Evolutionary conservation across 2,797 vertebrate species (phyloP), one percentile per base, ranked within the genome.

Genomic region (Yasuhikotakia modesta): DNA sequence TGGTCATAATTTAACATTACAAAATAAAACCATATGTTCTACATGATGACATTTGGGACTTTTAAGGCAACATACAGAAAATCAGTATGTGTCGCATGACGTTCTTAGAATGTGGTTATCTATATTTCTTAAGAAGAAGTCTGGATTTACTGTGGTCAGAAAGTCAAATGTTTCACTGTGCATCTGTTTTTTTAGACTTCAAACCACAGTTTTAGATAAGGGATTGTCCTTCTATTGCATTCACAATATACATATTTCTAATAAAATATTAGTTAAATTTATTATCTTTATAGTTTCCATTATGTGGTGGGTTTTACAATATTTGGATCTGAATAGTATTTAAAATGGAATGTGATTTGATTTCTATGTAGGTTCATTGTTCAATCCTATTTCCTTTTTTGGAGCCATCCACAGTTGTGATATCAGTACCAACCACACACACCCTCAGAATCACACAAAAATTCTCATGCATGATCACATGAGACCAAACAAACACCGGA

Each of bases 401-500:
- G n/a, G n/a, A n/a, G n/a, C n/a, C n/a, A n/a, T 48, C 52, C 4
- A 27, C 14, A 5, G 14, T 48, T 27, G n/a, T 35, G 21, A 22
- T 64, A 27, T 50, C 19, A 65, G 24, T 45, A 61, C 46, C 52
- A 52, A 24, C 45, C 39, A n/a, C n/a, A n/a, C n/a, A n/a, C n/a
- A n/a, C n/a, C n/a, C n/a, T n/a, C n/a, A n/a, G n/a, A n/a, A n/a
- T n/a, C n/a, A n/a, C n/a, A n/a, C 70, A 27, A 5, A 64, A 30
- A 8, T 66, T 67, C 73, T 80, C 65, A 73, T 55, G 76, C 30
- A 24, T n/a, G 17, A 68, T 82, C 83, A 85, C 55, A 63, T 72
- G 78, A 4, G 0, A 39, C 48, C 35, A 16, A 22, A 50, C 24
- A 17, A 16, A 19, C 0, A 22, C 70, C 4, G 52, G 67, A 69